Conservation (phyloP, 2,888 invertebrate species). For the Xylophagus ater region DNA sequence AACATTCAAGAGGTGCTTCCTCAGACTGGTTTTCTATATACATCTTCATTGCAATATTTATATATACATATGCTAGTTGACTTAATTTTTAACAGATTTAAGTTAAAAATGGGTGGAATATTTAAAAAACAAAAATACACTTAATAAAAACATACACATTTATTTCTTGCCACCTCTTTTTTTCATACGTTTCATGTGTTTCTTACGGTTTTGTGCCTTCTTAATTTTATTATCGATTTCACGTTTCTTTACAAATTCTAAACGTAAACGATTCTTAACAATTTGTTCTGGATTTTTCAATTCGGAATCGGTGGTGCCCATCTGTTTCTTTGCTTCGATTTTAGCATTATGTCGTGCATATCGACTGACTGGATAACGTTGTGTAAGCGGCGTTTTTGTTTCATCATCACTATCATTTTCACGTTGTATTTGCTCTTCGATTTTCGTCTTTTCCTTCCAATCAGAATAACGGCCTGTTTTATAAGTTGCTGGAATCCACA, state of each 20-base stretch:
- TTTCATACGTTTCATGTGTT: constrained; percentile 29
- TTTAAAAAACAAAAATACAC: too few relatives aligned
- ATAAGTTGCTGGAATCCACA: constrained; percentile 86
- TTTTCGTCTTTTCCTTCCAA: constrained; percentile 66
- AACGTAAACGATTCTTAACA: constrained; percentile 54
- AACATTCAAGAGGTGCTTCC: too few relatives aligned
- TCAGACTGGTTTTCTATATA: too few relatives aligned
- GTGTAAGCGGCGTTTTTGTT: constrained; percentile 26
- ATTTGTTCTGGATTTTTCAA: constrained; percentile 65
- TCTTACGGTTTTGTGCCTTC: constrained; percentile 39
- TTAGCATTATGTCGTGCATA: constrained; percentile 74
- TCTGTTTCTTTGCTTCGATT: constrained; percentile 46
- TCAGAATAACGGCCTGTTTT: constrained; percentile 81
- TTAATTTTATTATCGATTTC: constrained; percentile 40
- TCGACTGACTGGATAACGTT: constrained; percentile 47
- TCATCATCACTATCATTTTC: constrained; percentile 31
- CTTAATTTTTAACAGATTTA: too few relatives aligned
- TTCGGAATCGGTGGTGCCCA: constrained; percentile 44
- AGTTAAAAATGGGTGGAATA: too few relatives aligned
- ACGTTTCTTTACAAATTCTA: constrained; percentile 49
- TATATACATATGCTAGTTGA: too few relatives aligned
- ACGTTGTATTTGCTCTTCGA: constrained; percentile 34
- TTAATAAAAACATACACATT: too few relatives aligned
- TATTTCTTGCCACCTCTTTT: constrained; percentile 9
- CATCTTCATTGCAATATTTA: too few relatives aligned